These are phyloP conservation scores for Diarsia brunnea DNA, from an alignment of 2,888 invertebrate genomes.

Conservation along the genomic window DNA sequence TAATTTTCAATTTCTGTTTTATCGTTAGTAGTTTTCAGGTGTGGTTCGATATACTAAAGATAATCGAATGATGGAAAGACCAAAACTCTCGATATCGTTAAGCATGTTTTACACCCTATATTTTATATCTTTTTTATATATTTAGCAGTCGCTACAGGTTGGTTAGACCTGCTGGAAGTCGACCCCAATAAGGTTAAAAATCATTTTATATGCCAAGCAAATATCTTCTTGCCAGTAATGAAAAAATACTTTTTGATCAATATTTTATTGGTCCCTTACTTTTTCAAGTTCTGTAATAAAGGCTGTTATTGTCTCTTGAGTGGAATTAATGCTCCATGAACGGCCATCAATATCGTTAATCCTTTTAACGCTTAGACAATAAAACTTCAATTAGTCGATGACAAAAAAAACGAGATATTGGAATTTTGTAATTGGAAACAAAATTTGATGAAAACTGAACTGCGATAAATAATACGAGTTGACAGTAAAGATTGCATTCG, in stretches of 20 bases:
- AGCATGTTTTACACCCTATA: too few species aligned
- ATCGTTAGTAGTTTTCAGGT: too few species aligned
- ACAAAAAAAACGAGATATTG: constrained; percentile 54
- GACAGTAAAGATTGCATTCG: constrained; percentile 4
- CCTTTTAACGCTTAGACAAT: constrained; percentile 69
- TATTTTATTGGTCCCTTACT: constrained; percentile 33
- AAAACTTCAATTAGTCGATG: constrained; percentile 70
- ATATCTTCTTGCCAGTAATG: neutral
- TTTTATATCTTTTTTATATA: too few species aligned
- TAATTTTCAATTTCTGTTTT: too few species aligned
- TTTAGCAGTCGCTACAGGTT: too few species aligned
- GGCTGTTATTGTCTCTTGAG: constrained; percentile 53
- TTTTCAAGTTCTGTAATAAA: constrained; percentile 61
- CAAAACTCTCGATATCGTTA: too few species aligned
- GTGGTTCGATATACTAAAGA: too few species aligned
- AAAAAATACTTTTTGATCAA: constrained; percentile 44
- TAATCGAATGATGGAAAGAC: too few species aligned
- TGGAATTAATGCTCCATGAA: constrained; percentile 62
- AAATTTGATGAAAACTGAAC: constrained; percentile 34
- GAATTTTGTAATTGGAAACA: constrained; percentile 47
- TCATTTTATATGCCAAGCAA: neutral
- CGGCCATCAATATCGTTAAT: constrained; percentile 70
- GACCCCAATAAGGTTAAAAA: too few species aligned
- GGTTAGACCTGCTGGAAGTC: too few species aligned
- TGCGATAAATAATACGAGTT: constrained; percentile 36